Base-by-base conservation (phyloP, 2,113 vertebrate species). In the Cisticola juncidis region DNA sequence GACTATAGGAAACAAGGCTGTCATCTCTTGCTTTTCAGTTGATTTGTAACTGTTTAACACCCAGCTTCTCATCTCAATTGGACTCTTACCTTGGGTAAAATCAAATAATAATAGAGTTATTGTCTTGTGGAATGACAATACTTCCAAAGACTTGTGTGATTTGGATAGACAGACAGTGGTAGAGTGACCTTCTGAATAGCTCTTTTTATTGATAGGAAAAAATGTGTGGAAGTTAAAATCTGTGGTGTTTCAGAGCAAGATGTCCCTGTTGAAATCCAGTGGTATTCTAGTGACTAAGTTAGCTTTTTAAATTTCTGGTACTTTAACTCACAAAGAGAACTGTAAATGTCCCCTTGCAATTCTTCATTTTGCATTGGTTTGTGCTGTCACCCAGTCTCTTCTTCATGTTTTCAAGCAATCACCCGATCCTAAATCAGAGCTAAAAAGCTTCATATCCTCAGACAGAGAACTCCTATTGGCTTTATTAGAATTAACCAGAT, bases 381-480 rank as follows among this genome's bases (percentile, higher is more conserved):
- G 19, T 84, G 31, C 42, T 87, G 28, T 78, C 51, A 70, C n/a
- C 3, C n/a, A 36, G 4, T n/a, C 11, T 77, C 22, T 33, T 65
- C 53, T 71, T 61, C 33, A 9, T 26, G 22, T 65, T 92, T 78
- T 65, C 54, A 56, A 65, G 36, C 24, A 50, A 26, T 31, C n/a
- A 53, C 14, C 8, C 35, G 42, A 11, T 42, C 26, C 1, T 68
- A 58, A 64, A 64, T 72, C 35, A 68, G 29, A 85, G 25, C 35
- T 62, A 44, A 62, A 25, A 45, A 40, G 14, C 16, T 0, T 0
- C 25, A 40, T 44, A 25, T 8, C 8, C 5, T 14, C 36, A 48
- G 23, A 44, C 1, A 66, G 53, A 29, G 11, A 72, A 69, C 29
- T 42, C 79, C 29, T 60, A 5, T n/a, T 4, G 4, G 4, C 5